Conservation (phyloP, 2,797 vertebrate species). For the Trachurus trachurus region DNA sequence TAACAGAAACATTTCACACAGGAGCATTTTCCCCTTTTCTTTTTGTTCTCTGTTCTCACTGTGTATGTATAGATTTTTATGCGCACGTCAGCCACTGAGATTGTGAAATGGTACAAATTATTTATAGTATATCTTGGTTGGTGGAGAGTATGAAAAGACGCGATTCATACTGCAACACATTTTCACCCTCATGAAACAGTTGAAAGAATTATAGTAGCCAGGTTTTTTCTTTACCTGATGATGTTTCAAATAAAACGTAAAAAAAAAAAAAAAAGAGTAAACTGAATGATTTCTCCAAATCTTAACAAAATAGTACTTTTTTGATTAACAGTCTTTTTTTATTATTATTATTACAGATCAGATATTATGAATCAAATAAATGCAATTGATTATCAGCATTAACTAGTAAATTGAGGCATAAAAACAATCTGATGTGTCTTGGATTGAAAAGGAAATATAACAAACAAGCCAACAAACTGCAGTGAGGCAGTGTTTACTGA, state of each 20-base stretch:
- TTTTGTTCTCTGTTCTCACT: not conserved
- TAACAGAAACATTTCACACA: not conserved
- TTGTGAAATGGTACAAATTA: not conserved
- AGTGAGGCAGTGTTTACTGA: conserved; percentile 18
- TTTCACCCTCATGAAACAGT: conserved; percentile 2
- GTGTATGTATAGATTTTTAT: not conserved
- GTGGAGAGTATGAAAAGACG: not conserved
- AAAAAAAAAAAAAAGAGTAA: not conserved
- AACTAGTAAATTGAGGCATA: not conserved
- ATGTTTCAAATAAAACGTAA: not conserved
- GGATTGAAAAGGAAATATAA: not conserved
- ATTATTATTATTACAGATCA: not conserved
- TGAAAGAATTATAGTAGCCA: not conserved
- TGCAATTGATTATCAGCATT: not conserved
- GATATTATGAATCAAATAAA: not conserved
- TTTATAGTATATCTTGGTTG: rapidly evolving
- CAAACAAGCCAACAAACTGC: conserved; percentile 18
- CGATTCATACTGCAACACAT: not conserved
- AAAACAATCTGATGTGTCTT: not conserved
- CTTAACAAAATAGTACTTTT: not conserved
- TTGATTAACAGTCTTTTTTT: not conserved
- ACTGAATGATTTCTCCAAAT: not conserved
- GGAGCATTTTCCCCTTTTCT: not conserved
- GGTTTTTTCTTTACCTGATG: not conserved
- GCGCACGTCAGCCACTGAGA: not conserved